Evolutionary conservation across 2,797 vertebrate species (phyloP), one percentile per base, ranked within the genome.

Genomic region (Eleutherodactylus coqui): DNA sequence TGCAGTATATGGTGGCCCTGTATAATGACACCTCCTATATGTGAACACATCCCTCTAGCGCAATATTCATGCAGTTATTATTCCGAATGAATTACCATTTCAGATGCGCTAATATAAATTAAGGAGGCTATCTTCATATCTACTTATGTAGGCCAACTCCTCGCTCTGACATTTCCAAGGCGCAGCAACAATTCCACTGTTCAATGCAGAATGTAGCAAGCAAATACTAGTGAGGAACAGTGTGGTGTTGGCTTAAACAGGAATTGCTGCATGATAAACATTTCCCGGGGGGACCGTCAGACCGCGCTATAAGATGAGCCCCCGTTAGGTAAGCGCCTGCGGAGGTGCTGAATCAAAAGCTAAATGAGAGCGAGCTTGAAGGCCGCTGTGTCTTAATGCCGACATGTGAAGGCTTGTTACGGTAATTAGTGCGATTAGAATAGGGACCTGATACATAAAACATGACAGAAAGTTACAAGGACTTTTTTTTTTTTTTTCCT

Each of bases 351-450:
- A 51, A 78, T 78, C n/a, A 51, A 27, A 69, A 38, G 55, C 45
- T 67, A 64, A 36, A 16, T 27, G 29, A 9, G 11, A 27, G 53
- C 3, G 43, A 8, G 38, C 24, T 34, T n/a, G 41, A 76, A 64
- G 27, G 55, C 38, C 38, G n/a, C 55, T 19, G 43, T 67, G 55
- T 84, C 55, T 49, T 24, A 49, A 53, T 27, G 27, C 24, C 0
- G 58, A 78, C 75, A 29, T 38, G 83, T 58, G 45, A 70, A 41
- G 75, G 19, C 75, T 69, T 53, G 83, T 79, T 78, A 29, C 45
- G 32, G 55, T 76, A 67, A 84, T 84, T 77, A 64, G 43, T 27
- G 73, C 9, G 58, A 84, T 84, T 77, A 84, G 82, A 29, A 60
- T 19, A 29, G 70, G 55, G 70, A 36, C 55, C 43, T 2, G 32